Evolutionary conservation across 2,888 invertebrate species (phyloP).

Genomic region (Andricus curvator): DNA sequence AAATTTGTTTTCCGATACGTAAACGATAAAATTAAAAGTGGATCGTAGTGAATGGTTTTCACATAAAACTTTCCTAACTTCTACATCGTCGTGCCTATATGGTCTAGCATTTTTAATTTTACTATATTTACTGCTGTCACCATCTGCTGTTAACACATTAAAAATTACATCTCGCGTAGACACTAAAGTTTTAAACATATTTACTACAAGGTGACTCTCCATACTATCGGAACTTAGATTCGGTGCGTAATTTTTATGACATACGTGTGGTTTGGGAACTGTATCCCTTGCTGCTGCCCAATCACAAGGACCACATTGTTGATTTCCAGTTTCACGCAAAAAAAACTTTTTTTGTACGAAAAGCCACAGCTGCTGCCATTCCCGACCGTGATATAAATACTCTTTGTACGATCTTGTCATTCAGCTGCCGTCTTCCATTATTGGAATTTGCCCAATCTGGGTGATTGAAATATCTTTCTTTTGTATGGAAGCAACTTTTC

Average conservation of each 20-base stretch:
- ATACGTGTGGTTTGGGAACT: slow-evolving; percentile 6
- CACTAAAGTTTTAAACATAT: neutral
- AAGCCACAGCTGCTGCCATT: slow-evolving; percentile 14
- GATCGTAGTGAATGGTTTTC: slow-evolving; percentile 21
- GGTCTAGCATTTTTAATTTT: slow-evolving; percentile 14
- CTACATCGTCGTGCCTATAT: neutral
- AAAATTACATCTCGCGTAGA: neutral
- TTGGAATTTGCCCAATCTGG: no score
- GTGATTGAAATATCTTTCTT: no score
- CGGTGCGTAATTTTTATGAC: slow-evolving; percentile 9
- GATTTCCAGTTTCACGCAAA: slow-evolving; percentile 1
- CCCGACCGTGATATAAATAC: neutral
- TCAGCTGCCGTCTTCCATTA: no score
- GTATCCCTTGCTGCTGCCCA: neutral
- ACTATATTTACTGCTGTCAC: slow-evolving; percentile 14
- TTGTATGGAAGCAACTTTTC: no score
- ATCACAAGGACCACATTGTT: slow-evolving; percentile 34
- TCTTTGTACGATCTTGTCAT: no score
- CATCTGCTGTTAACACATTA: slow-evolving; percentile 35
- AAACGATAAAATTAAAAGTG: slow-evolving; percentile 1
- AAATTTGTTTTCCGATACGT: slow-evolving; percentile 9
- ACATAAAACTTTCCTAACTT: slow-evolving; percentile 21
- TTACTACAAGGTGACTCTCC: neutral
- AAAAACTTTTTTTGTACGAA: slow-evolving; percentile 35
- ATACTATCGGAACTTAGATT: slow-evolving; percentile 14